Conservation (phyloP, 2,113 vertebrate species). For the Tretioscincus oriximinensis region DNA sequence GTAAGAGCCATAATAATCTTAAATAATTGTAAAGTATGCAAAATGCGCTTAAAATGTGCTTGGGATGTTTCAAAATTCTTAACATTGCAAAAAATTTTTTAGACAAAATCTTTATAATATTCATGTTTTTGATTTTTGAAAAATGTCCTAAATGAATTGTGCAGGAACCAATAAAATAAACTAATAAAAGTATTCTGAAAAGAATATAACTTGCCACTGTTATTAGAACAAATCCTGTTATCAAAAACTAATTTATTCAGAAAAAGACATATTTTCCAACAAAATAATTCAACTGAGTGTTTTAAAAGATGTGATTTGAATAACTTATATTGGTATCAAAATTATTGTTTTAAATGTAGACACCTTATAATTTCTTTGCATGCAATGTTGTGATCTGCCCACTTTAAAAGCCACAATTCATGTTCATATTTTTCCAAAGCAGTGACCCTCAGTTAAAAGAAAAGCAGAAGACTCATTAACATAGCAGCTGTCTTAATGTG, state of each 20-base stretch:
- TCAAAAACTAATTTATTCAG: too few relatives aligned
- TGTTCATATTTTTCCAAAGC: conserved; percentile 73
- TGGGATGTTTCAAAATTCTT: background rate
- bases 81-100: background rate
- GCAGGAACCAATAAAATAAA: background rate
- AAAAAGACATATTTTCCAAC: too few relatives aligned
- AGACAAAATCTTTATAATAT: conserved; percentile 8
- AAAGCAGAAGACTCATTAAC: conserved; percentile 77
- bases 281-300: too few relatives aligned
- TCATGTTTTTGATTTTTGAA: conserved; percentile 6
- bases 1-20: background rate
- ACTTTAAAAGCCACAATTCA: conserved; percentile 57
- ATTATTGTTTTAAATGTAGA: background rate
- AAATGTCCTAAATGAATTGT: conserved; percentile 8
- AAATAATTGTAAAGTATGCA: background rate
- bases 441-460: conserved; percentile 73
- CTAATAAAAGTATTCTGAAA: conserved; percentile 19
- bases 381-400: conserved; percentile 40
- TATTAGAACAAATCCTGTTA: conserved; percentile 27
- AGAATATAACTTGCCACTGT: background rate
- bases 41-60: background rate
- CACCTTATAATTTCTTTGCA: conserved; percentile 23
- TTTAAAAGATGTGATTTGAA: too few relatives aligned
- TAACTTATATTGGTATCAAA: too few relatives aligned
- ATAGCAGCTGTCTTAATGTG: conserved; percentile 88